Evolutionary conservation across 2,888 invertebrate species (phyloP), one percentile per base, ranked within the genome.

Genomic region (Lepidocyrtinus sp.): DNA sequence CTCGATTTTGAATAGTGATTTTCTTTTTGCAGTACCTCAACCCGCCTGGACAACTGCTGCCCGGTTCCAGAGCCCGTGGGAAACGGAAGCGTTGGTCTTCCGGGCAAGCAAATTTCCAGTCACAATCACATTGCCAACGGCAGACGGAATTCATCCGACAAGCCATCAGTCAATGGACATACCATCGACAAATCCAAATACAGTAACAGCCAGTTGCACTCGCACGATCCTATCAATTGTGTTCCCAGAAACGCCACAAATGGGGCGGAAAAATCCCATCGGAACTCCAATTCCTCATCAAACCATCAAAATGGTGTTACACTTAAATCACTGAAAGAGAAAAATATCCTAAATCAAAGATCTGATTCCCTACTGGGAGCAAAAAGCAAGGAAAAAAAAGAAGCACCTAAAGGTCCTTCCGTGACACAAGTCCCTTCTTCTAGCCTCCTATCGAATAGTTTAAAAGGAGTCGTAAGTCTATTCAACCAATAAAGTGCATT

Each of bases 21-120:
- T n/a, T n/a, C n/a, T n/a, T n/a, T 46, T 68, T 62, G 3, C 68
- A 83, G 83, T 71, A 74, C 83, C 45, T 69, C 83, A 3, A 27
- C 83, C 25, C 77, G 78, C 2, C 55, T 81, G 77, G 83, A 83
- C 22, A 83, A 65, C 55, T 76, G 83, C 67, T 79, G 79, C 63
- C 76, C 77, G 64, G 61, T 24, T 9, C 45, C 81, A 19, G 83
- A 83, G 27, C 69, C 81, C 25, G 70, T 77, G 61, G 75, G 67
- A 19, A 83, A 83, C 69, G 83, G 83, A 22, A 75, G 75, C 17
- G 64, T 75, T 26, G 69, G 64, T 24, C 75, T 64, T 64, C 72
- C 75, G 24, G 63, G 73, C 17, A 82, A 79, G 21, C 62, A 59
- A 17, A 73, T 69, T 55, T 71, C 68, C 26, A 62, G 22, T 36